Evolutionary conservation across 1,140 invertebrate genomes (phyloP).

Genomic region (Drosophila sp.): DNA sequence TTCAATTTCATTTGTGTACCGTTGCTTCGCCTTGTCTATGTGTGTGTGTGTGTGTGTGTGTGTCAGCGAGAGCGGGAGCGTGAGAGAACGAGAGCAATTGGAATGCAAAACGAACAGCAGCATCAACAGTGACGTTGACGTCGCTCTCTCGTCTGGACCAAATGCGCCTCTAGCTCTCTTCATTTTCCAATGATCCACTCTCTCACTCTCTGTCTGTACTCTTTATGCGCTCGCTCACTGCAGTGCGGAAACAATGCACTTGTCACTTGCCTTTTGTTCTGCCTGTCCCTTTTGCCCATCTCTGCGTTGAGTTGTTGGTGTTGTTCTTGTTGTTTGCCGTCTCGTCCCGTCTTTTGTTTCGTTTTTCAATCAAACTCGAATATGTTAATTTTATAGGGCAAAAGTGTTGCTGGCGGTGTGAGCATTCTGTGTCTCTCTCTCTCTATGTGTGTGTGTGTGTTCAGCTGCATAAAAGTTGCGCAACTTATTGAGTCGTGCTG

Average conservation of each 20-base stretch:
- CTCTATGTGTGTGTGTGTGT: slow-evolving; percentile 16
- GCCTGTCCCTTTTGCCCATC: neutral
- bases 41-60: slow-evolving; percentile 1
- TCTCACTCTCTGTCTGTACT: neutral
- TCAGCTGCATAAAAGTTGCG: slow-evolving; percentile 64
- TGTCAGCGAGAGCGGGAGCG: neutral
- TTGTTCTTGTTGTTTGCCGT: neutral
- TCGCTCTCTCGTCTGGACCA: neutral
- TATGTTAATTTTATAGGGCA: slow-evolving; percentile 72
- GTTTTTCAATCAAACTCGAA: slow-evolving; percentile 17
- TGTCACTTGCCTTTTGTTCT: slow-evolving; percentile 20
- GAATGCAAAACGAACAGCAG: neutral
- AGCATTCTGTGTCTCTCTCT: slow-evolving; percentile 14
- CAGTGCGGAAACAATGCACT: slow-evolving; percentile 10
- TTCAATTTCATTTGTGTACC: slow-evolving; percentile 26
- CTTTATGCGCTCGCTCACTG: neutral
- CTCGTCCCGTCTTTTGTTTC: slow-evolving; percentile 4
- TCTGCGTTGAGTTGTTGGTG: slow-evolving; percentile 35
- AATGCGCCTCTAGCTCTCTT: neutral
- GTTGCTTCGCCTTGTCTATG: slow-evolving; percentile 2
- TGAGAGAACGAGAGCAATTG: neutral
- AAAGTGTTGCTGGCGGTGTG: slow-evolving; percentile 12
- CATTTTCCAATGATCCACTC: neutral
- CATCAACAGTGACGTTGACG: neutral
- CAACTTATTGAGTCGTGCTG: slow-evolving; percentile 52